phyloP scores from a whole-genome alignment of 1,140 invertebrate genomes.

The Drosophila sulfurigaster region DNA sequence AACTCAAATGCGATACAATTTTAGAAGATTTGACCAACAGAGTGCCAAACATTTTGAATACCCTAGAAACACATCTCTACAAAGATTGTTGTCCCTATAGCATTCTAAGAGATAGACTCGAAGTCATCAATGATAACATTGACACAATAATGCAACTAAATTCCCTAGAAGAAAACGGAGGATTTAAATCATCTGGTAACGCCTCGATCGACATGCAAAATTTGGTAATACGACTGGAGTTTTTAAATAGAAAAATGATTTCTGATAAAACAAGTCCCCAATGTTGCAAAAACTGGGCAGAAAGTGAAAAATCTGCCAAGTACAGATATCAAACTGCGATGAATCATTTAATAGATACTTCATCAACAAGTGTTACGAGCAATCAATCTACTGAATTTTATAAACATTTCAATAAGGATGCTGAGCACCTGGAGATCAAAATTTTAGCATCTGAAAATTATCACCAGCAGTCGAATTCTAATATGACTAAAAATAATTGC shows the following conservation, averaged over 20 bases:
- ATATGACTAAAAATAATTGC: not conserved
- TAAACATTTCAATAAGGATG: not conserved
- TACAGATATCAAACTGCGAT: not conserved
- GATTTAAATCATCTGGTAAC: not conserved
- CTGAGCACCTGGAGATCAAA: not conserved
- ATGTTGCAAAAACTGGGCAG: conserved; percentile 38
- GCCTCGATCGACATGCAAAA: conserved; percentile 29
- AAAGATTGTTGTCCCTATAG: conserved; percentile 47
- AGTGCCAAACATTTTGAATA: not conserved
- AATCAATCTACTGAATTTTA: not conserved
- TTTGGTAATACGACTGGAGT: conserved; percentile 33
- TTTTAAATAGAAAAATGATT: conserved; percentile 16
- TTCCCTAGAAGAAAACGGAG: not conserved
- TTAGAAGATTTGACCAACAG: conserved; percentile 1
- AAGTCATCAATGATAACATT: conserved; percentile 53
- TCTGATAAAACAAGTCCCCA: not conserved
- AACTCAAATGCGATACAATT: not conserved
- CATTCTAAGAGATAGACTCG: conserved; percentile 52
- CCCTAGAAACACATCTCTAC: not conserved
- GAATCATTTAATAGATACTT: not conserved
- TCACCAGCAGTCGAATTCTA: not conserved
- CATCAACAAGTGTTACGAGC: no score
- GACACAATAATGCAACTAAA: conserved; percentile 39
- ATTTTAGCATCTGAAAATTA: not conserved
- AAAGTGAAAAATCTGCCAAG: not conserved